A percentile compares a stretch with the other conserved stretches of the same genome.
These are phyloP conservation scores for Macrosteles quadrilineatus DNA, from an alignment of 1,140 invertebrate genomes.

Conservation along the genomic window DNA sequence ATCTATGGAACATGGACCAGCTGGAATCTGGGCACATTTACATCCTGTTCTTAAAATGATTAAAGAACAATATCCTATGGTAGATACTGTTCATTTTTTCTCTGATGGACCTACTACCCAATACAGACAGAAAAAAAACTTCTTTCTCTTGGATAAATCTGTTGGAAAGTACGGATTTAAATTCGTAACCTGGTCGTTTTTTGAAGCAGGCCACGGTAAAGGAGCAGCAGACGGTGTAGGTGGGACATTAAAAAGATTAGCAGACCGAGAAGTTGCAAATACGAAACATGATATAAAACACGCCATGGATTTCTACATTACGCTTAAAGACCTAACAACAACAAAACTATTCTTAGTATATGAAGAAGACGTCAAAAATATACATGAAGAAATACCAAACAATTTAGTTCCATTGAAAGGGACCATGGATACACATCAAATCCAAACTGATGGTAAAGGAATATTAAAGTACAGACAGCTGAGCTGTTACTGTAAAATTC, in stretches of 20 bases:
- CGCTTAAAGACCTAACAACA: background rate
- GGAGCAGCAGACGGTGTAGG: slow-evolving; percentile 41
- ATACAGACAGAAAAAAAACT: slow-evolving; percentile 17
- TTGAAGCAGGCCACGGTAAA: slow-evolving; percentile 44
- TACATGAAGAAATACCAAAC: background rate
- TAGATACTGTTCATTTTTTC: background rate
- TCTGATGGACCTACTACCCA: background rate
- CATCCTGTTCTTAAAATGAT: background rate
- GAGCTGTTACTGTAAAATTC: background rate
- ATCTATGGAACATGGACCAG: slow-evolving; percentile 19
- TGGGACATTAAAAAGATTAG: slow-evolving; percentile 32
- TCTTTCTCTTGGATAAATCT: slow-evolving; percentile 20
- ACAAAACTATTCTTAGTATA: background rate
- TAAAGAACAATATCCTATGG: background rate
- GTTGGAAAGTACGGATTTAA: slow-evolving; percentile 24
- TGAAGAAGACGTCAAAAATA: background rate
- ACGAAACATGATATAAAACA: background rate
- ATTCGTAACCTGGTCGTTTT: slow-evolving; percentile 40
- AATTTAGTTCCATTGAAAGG: background rate
- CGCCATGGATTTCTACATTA: background rate
- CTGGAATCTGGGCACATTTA: slow-evolving; percentile 32
- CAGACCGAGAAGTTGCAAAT: slow-evolving; percentile 15
- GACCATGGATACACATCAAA: background rate
- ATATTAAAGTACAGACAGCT: background rate
- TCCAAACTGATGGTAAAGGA: background rate